These are phyloP conservation scores for Hozukius guyotensis DNA, from an alignment of 2,797 vertebrate species.

Conservation along the genomic window DNA sequence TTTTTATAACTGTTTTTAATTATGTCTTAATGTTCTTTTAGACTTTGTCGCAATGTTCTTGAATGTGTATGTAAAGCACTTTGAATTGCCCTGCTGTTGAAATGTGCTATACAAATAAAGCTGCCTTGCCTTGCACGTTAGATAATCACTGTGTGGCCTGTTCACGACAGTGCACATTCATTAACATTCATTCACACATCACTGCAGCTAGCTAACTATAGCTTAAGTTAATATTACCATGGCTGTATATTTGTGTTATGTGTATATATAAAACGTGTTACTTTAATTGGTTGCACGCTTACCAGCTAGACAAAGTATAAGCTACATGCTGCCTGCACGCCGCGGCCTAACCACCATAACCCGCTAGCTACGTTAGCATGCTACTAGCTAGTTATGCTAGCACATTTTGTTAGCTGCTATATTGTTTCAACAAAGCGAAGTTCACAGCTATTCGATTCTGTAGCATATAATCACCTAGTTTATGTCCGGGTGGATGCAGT, in stretches of 20 bases:
- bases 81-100: too few relatives aligned
- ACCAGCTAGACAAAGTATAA: background rate
- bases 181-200: conserved; percentile 28
- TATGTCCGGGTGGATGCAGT: background rate
- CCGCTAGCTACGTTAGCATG: conserved; percentile 54
- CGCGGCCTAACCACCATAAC: conserved; percentile 52
- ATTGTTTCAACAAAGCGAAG: background rate
- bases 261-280: background rate
- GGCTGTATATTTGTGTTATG: fast-evolving
- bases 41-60: too few relatives aligned
- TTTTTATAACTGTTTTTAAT: too few relatives aligned
- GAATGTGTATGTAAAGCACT: too few relatives aligned
- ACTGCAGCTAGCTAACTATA: background rate
- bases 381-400: conserved; percentile 10
- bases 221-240: fast-evolving
- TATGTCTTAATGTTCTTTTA: too few relatives aligned
- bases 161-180: background rate
- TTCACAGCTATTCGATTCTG: fast-evolving
- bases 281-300: background rate
- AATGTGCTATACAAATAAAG: too few relatives aligned
- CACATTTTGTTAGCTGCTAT: background rate
- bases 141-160: conserved; percentile 48
- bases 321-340: background rate
- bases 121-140: conserved; percentile 1
- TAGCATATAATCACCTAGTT: conserved; percentile 37